These are phyloP conservation scores for Aphelenchoides fujianensis DNA, from an alignment of 1,140 invertebrate genomes.

Conservation along the genomic window DNA sequence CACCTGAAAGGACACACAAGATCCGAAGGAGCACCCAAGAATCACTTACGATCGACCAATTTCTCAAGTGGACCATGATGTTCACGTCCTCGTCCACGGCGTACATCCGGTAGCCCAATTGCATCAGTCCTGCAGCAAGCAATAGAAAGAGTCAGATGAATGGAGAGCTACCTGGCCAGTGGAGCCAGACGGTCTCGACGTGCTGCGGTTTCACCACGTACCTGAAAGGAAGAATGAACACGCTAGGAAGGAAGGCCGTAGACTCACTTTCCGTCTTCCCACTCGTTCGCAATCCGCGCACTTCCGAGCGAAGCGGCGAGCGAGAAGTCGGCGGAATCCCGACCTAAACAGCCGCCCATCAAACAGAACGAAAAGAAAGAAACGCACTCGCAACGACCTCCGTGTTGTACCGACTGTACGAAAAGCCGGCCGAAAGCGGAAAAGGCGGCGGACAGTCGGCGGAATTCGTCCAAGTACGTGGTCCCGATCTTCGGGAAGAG, in stretches of 20 bases:
- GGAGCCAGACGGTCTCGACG: slow-evolving; percentile 45
- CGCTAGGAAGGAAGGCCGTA: neutral
- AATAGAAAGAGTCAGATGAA: neutral
- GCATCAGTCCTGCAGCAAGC: slow-evolving; percentile 4
- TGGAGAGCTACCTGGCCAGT: slow-evolving; percentile 39
- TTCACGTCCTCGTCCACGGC: slow-evolving; percentile 40
- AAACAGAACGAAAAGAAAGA: slow-evolving; percentile 17
- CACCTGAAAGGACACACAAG: slow-evolving; percentile 13
- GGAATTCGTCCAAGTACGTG: slow-evolving; percentile 49
- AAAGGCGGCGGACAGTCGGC: slow-evolving; percentile 24
- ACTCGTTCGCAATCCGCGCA: slow-evolving; percentile 37
- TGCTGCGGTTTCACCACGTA: slow-evolving; percentile 38
- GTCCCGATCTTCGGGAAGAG: slow-evolving; percentile 45
- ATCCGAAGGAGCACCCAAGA: neutral
- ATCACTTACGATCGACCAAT: slow-evolving; percentile 47
- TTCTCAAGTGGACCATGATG: slow-evolving; percentile 48
- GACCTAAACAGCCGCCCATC: neutral
- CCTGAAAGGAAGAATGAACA: neutral
- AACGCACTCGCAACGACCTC: slow-evolving; percentile 40
- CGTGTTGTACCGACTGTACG: slow-evolving; percentile 47
- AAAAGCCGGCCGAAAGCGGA: slow-evolving; percentile 44
- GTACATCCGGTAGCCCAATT: slow-evolving; percentile 34
- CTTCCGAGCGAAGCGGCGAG: slow-evolving; percentile 30
- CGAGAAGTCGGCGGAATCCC: slow-evolving; percentile 23
- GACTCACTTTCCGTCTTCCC: slow-evolving; percentile 47